Percentiles rank a stretch among this genome's conserved stretches.
Evolutionary conservation across 2,888 invertebrate species (phyloP).

Genomic region (Sinopyrophorus schimmeli): DNA sequence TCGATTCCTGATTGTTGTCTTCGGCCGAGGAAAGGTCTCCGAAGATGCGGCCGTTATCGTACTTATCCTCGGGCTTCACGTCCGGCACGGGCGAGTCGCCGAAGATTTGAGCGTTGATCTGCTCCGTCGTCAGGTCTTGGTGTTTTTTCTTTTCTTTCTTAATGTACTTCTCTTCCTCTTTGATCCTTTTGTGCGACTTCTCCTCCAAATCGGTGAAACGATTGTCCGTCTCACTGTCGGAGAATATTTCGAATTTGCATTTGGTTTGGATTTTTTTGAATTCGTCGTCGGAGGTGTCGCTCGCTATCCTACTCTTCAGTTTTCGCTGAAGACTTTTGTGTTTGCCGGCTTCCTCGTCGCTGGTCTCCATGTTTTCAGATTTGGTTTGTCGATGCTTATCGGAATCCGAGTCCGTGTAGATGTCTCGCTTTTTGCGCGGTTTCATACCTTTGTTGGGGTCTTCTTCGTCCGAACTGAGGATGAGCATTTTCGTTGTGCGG

Average conservation of each 20-base stretch:
- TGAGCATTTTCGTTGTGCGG: slow-evolving; percentile 48
- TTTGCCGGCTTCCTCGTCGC: slow-evolving; percentile 52
- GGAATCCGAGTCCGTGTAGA: slow-evolving; percentile 59
- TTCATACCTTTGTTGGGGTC: slow-evolving; percentile 34
- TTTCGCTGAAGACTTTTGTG: slow-evolving; percentile 65
- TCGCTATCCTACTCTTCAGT: slow-evolving; percentile 72
- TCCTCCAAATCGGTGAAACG: slow-evolving; percentile 52
- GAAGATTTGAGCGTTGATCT: slow-evolving; percentile 43
- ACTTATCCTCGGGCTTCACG: slow-evolving; percentile 51
- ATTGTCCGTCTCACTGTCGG: slow-evolving; percentile 62
- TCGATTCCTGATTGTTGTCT: slow-evolving; percentile 41
- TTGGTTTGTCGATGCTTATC: slow-evolving; percentile 58
- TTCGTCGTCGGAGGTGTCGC: slow-evolving; percentile 78
- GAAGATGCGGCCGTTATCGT: slow-evolving; percentile 34
- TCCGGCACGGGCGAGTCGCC: slow-evolving; percentile 41
- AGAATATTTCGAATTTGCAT: slow-evolving; percentile 64
- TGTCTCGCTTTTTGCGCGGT: slow-evolving; percentile 54
- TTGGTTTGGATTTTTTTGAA: slow-evolving; percentile 60
- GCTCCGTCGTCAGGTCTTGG: slow-evolving; percentile 42
- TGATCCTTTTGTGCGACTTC: slow-evolving; percentile 43
- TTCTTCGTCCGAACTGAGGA: slow-evolving; percentile 51
- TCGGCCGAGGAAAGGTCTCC: slow-evolving; percentile 49
- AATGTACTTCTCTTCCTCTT: slow-evolving; percentile 47
- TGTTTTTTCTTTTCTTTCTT: slow-evolving; percentile 52
- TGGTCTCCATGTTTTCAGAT: slow-evolving; percentile 50